A percentile compares a stretch with the other conserved stretches of the same genome.
Evolutionary conservation across 2,113 vertebrate species (phyloP).

Genomic region (Bufo bufo): DNA sequence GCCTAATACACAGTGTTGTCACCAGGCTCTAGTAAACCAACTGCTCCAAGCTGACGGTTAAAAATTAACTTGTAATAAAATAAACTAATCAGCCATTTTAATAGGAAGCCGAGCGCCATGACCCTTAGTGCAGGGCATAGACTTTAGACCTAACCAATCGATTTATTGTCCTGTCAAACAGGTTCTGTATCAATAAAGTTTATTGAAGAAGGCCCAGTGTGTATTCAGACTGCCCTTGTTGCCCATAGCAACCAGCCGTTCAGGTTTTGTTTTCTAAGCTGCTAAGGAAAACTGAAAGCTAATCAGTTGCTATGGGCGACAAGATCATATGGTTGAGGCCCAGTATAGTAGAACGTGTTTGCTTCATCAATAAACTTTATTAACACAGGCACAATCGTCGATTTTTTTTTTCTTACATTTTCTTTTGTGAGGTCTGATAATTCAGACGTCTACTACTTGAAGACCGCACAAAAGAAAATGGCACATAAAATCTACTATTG

Average conservation of each 20-base stretch:
- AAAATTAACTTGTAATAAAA: background rate
- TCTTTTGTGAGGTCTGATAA: too few species aligned
- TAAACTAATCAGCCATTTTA: background rate
- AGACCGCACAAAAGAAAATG: too few species aligned
- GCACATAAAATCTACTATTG: too few species aligned
- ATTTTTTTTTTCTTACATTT: too few species aligned
- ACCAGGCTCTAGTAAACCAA: background rate
- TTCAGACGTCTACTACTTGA: too few species aligned
- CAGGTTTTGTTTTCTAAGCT: background rate
- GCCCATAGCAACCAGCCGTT: background rate
- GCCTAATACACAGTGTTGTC: background rate
- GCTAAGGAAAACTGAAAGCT: background rate
- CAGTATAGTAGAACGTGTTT: background rate
- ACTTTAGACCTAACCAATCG: background rate
- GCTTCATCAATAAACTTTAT: too few species aligned
- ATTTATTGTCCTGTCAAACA: background rate
- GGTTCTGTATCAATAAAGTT: background rate
- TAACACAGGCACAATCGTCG: too few species aligned
- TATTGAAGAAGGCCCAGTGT: background rate
- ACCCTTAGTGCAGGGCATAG: background rate
- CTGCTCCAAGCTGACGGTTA: background rate
- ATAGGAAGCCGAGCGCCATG: background rate
- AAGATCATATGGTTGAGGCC: background rate
- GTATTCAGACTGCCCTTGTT: background rate
- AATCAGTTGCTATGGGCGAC: background rate